Conservation (phyloP, 2,113 vertebrate species). For the Chloroceryle aenea region DNA sequence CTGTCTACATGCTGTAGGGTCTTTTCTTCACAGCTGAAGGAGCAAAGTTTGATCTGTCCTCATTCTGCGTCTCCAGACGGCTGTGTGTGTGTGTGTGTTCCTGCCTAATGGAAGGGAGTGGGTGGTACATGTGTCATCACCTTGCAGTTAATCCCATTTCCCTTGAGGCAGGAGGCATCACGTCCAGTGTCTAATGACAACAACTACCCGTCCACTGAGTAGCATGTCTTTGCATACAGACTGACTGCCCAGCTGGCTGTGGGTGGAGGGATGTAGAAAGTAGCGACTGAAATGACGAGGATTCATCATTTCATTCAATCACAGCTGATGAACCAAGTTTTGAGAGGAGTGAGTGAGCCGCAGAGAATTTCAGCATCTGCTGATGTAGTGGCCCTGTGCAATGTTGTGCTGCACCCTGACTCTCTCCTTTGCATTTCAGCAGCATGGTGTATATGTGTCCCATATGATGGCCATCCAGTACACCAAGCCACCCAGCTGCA, state of each 20-base stretch:
- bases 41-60: background rate
- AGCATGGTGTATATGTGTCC: background rate
- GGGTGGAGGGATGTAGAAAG: background rate
- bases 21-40: background rate
- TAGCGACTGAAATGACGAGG: background rate
- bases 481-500: background rate
- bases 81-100: background rate
- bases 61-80: background rate
- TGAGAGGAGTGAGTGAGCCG: background rate
- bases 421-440: background rate
- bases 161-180: background rate
- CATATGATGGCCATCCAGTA: fast-evolving
- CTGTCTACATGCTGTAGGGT: background rate
- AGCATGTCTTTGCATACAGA: fast-evolving
- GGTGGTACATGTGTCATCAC: background rate
- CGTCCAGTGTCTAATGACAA: background rate
- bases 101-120: background rate
- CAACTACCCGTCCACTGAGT: background rate
- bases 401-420: background rate
- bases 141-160: background rate
- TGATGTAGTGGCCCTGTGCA: background rate
- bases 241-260: background rate
- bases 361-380: background rate
- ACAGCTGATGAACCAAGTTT: background rate
- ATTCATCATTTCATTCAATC: background rate